Evolutionary conservation across 2,888 invertebrate genomes (phyloP), one percentile per base, ranked within the genome.

Genomic region (Leucophora obtusa): DNA sequence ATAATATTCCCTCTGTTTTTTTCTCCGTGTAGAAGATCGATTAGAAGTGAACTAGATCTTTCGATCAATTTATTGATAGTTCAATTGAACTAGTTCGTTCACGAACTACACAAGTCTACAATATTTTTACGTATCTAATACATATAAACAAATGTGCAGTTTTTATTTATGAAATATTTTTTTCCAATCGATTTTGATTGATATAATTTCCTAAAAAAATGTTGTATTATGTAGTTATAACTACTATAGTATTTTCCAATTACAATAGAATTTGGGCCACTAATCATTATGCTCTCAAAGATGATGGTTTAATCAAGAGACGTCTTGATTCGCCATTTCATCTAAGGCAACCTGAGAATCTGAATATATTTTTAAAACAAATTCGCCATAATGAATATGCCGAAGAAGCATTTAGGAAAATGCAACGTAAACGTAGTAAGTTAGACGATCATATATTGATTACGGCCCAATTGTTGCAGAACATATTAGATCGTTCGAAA

Each of bases 271-370:
- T 56, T 17, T 66, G 65, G 10, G 83, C 85, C 0, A 83, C 85
- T 1, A 90, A 90, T 76, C 90, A 90, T 73, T 90, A 87, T 87
- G 85, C 87, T n/a, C 79, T 90, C 0, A 86, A 87, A 68, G 87
- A 85, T 47, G 85, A 89, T 83, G 89, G 88, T 35, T 84, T 86
- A 33, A 89, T 90, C 58, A 84, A 86, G 8, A 88, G 87, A 63
- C 88, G 89, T 76, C 84, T 89, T 1, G 89, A 90, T 80, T 90
- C 90, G 0, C 89, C 89, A 0, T 90, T 89, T 74, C 87, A 88
- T 63, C 84, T 90, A 85, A 85, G 88, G 2, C 87, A 90, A 69
- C 88, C 90, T 4, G 84, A 88, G 17, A 89, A 90, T 82, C 73
- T 90, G 8, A 83, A 88, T 10, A 87, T 87, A 33, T 90, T 90